Evolutionary conservation across 2,888 invertebrate genomes (phyloP).

Genomic region (Pinctada fucata): DNA sequence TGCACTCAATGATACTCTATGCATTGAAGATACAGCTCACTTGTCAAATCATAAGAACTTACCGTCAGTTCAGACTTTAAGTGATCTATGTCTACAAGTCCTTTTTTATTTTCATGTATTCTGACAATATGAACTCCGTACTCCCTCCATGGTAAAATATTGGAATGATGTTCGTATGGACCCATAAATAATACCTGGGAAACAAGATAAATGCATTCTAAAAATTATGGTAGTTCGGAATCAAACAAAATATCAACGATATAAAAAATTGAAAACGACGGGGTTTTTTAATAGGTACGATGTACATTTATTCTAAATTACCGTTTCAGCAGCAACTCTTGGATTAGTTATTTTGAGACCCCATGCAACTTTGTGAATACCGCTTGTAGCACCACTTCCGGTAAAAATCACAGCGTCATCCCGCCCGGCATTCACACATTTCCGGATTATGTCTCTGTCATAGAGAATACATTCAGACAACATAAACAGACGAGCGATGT

Average conservation of each 20-base stretch:
- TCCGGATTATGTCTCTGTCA: slow-evolving; percentile 56
- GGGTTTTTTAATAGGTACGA: neutral
- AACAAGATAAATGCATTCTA: neutral
- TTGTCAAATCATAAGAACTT: neutral
- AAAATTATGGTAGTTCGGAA: neutral
- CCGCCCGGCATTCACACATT: slow-evolving; percentile 54
- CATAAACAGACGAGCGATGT: neutral
- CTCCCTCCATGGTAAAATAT: slow-evolving; percentile 66
- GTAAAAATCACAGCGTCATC: slow-evolving; percentile 63
- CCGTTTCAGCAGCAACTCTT: slow-evolving; percentile 44
- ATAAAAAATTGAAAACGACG: neutral
- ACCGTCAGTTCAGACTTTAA: slow-evolving; percentile 53
- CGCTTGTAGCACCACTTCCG: slow-evolving; percentile 61
- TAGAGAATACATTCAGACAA: neutral
- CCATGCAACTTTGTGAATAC: slow-evolving; percentile 59
- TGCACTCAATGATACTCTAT: too few species aligned
- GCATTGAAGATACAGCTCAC: too few species aligned
- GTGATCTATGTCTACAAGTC: slow-evolving; percentile 49
- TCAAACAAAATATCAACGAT: neutral
- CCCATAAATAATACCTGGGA: slow-evolving; percentile 59
- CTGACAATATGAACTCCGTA: slow-evolving; percentile 50
- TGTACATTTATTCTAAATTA: slow-evolving; percentile 16
- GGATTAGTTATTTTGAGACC: slow-evolving; percentile 48
- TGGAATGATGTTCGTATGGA: slow-evolving; percentile 69
- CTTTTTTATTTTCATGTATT: slow-evolving; percentile 49